Base-by-base conservation (phyloP, 2,888 invertebrate species). In the Tipula lateralis region DNA sequence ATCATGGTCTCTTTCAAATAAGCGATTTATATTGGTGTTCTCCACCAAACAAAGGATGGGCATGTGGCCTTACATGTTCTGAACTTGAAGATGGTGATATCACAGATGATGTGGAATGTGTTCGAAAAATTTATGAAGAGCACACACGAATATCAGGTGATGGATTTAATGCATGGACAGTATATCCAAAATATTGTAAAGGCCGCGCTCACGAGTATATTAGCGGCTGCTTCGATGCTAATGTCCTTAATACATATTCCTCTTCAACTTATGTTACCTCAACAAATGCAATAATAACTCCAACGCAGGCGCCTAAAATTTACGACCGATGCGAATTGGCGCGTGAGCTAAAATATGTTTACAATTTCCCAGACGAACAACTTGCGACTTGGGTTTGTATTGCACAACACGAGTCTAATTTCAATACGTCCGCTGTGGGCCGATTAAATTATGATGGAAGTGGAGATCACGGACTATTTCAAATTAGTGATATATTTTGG, bases 401-500 rank as follows among this genome's bases (percentile, higher is more conserved):
- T 86, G 93, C 93, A 1, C 91, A 91, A 87, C 92, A 93, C 89
- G 94, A 94, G 88, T 94, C 94, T 0, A 91, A 92, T 29, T 93
- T 92, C 88, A 92, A 94, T 88, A 94, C 94, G 2, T 91, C 92
- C 0, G 93, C 93, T 0, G 88, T 91, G 16, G 92, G 92, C 5
- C 89, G 88, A 9, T 86, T 89, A 29, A 91, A 91, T 87, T 93
- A 93, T 0, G 91, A 91, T 86, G 90, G 91, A 86, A 93, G 92
- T 86, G 92, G 92, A 7, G 94, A 95, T 89, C 94, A 95, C 88
- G 95, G 95, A 9, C 88, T 95, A 66, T 93, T 95, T 87, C 95
- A 95, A 89, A 94, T 95, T 87, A 94, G 94, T 88, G 93, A 94
- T 88, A 89, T 93, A 84, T 95, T 92, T 88, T 95, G 95, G 95